Conservation (phyloP, 1,140 invertebrate genomes). For the Heliconius eleuchia region DNA sequence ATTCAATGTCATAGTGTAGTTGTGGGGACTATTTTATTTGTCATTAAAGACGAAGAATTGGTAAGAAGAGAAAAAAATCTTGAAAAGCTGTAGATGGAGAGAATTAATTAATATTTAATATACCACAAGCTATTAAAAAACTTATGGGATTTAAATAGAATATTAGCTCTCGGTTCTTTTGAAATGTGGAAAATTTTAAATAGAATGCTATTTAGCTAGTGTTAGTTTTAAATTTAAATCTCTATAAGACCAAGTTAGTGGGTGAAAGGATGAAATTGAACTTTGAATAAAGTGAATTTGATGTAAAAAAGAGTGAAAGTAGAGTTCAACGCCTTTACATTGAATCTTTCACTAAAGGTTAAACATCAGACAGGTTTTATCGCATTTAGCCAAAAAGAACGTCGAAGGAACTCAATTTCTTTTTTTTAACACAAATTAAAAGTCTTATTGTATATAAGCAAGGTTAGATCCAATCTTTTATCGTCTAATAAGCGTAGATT, state of each 20-base stretch:
- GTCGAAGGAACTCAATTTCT: neutral
- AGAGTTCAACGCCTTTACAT: neutral
- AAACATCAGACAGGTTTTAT: neutral
- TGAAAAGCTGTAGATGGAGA: too few relatives aligned
- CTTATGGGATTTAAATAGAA: neutral
- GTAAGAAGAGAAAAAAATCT: too few relatives aligned
- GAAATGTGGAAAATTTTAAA: too few relatives aligned
- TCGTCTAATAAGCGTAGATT: neutral
- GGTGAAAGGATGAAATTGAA: too few relatives aligned
- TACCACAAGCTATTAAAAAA: neutral
- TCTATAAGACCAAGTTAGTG: too few relatives aligned
- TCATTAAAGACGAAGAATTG: neutral
- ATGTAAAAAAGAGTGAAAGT: too few relatives aligned
- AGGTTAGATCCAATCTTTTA: slow-evolving; percentile 4
- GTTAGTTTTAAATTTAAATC: neutral
- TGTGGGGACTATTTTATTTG: neutral
- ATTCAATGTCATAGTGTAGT: slow-evolving; percentile 6
- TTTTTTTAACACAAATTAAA: neutral
- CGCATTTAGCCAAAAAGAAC: neutral
- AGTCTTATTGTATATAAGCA: neutral
- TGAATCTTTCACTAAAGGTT: neutral
- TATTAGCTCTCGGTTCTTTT: neutral
- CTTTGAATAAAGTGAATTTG: too few relatives aligned
- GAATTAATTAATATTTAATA: neutral
- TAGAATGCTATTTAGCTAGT: too few relatives aligned